Evolutionary conservation across 2,888 invertebrate genomes (phyloP), one percentile per base, ranked within the genome.

Genomic region (Pharmacophagus antenor): DNA sequence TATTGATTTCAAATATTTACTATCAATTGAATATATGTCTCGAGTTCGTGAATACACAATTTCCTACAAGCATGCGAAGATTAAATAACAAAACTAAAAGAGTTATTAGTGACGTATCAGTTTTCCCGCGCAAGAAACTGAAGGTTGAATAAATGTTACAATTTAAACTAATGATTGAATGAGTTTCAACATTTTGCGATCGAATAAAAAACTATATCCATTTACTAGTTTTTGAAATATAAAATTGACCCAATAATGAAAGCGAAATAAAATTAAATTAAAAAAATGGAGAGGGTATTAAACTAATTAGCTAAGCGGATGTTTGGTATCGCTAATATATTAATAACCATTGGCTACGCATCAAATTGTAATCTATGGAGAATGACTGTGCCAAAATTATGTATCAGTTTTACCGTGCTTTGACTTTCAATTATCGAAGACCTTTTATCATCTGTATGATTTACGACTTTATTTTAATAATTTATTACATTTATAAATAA

Each of bases 341-440:
- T 42, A 56, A 80, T 80, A 79, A 76, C 65, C 68, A 69, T 88
- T 86, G 73, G 84, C 68, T 74, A 79, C 85, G 86, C 77, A 75
- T 72, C 73, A 79, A 78, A 80, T 77, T 82, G 80, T 86, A 87
- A 88, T 88, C 82, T 85, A 78, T 74, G 69, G 73, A 70, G 70
- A 80, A 79, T 90, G 90, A 89, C 84, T 73, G 69, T 70, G 83
- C 88, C 77, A 74, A 82, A 84, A 77, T 72, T 66, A 71, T 69
- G 63, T 65, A 77, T 73, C 77, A 70, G 74, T 77, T 73, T 75
- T 75, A 74, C 70, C 80, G 77, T 73, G 76, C 77, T 79, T 82
- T 84, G 80, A 84, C 46, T 56, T 84, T 79, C 77, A 80, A 84
- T 84, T 82, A 88, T 84, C 84, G 80, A 81, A 82, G 81, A 76